phyloP scores from a whole-genome alignment of 2,113 vertebrate genomes.

The Xiphophorus maculatus region DNA sequence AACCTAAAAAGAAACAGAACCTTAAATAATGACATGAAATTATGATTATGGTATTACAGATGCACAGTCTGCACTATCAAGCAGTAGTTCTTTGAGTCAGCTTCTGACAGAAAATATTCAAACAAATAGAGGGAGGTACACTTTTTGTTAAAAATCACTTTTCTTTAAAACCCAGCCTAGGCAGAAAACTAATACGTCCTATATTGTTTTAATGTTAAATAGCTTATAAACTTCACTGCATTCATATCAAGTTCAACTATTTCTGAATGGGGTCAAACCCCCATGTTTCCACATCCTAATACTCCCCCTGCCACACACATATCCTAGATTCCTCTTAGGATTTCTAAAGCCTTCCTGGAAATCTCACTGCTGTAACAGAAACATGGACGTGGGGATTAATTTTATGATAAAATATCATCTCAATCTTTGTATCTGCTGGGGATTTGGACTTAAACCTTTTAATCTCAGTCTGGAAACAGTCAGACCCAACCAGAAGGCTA shows the following conservation, averaged over 20 bases:
- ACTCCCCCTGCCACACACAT: background rate
- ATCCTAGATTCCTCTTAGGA: background rate
- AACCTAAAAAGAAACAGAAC: background rate
- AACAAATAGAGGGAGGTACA: background rate
- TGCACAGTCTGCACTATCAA: no score
- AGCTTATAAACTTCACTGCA: no score
- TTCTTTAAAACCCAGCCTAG: background rate
- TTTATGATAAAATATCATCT: constrained; percentile 57
- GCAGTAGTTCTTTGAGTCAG: background rate
- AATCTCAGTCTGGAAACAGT: constrained; percentile 50
- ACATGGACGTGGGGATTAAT: constrained; percentile 48
- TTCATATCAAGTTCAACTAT: background rate
- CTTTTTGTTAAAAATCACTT: background rate
- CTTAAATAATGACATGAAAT: background rate
- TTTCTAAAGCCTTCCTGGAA: constrained; percentile 40
- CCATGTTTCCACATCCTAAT: background rate
- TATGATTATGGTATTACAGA: background rate
- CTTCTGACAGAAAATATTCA: background rate
- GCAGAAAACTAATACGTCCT: background rate
- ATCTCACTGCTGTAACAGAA: constrained; percentile 26
- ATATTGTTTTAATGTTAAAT: background rate
- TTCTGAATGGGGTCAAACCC: background rate
- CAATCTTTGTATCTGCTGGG: constrained; percentile 52
- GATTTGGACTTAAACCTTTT: constrained; percentile 47
- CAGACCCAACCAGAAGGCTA: constrained; percentile 52